Percentiles rank a stretch among this genome's conserved stretches.
phyloP scores from a whole-genome alignment of 2,113 vertebrate genomes.

The Spea bombifrons region DNA sequence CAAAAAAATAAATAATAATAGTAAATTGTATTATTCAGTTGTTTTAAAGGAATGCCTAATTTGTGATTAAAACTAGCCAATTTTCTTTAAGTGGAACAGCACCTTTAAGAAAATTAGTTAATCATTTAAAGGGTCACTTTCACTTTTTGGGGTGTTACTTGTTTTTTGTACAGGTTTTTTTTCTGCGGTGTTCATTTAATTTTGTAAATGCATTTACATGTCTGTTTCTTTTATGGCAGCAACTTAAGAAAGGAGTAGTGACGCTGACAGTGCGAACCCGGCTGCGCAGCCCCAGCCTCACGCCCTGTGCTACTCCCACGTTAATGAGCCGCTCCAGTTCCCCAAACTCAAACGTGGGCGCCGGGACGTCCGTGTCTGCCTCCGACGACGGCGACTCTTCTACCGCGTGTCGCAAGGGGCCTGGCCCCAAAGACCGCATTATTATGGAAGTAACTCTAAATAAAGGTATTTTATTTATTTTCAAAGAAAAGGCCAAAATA shows the following conservation, averaged over 20 bases:
- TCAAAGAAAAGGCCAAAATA: background rate
- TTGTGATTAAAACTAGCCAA: too few relatives aligned
- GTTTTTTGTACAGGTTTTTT: too few relatives aligned
- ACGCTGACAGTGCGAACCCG: slow-evolving; percentile 88
- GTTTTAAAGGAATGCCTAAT: too few relatives aligned
- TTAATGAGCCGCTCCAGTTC: slow-evolving; percentile 86
- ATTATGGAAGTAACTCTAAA: slow-evolving; percentile 92
- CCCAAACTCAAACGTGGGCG: slow-evolving; percentile 75
- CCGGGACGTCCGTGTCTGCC: slow-evolving; percentile 51
- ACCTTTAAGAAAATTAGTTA: too few relatives aligned
- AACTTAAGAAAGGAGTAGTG: slow-evolving; percentile 91
- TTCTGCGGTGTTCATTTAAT: too few relatives aligned
- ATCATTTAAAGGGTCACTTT: too few relatives aligned
- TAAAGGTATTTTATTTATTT: slow-evolving; percentile 78
- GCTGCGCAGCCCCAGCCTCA: slow-evolving; percentile 90
- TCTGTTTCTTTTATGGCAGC: slow-evolving; percentile 64
- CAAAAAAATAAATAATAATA: too few relatives aligned
- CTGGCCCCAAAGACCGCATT: slow-evolving; percentile 87
- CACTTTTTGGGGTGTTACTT: too few relatives aligned
- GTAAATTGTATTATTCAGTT: too few relatives aligned
- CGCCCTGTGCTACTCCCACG: slow-evolving; percentile 82
- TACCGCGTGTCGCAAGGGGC: slow-evolving; percentile 70
- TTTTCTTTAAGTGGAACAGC: too few relatives aligned
- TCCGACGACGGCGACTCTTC: slow-evolving; percentile 63
- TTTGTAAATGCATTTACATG: too few relatives aligned